Evolutionary conservation across 2,888 invertebrate genomes (phyloP).

Genomic region (Eupithecia exiguata): DNA sequence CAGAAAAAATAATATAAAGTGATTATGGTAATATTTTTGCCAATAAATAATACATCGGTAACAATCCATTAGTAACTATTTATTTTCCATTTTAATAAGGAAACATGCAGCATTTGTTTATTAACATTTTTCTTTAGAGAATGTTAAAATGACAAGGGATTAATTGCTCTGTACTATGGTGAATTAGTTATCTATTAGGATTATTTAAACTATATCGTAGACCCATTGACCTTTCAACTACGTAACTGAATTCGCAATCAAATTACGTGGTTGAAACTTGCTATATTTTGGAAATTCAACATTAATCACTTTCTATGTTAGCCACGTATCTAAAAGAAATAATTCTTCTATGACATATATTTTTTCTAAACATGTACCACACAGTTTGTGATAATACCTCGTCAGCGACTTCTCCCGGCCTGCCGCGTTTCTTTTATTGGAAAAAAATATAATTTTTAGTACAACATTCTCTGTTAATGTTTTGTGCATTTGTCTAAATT

Average conservation of each 20-base stretch:
- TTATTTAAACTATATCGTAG: constrained; percentile 18
- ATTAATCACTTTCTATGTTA: constrained; percentile 72
- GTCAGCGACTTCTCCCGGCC: constrained; percentile 92
- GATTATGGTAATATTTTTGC: background rate
- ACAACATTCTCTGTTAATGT: constrained; percentile 77
- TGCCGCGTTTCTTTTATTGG: constrained; percentile 87
- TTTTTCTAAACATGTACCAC: constrained; percentile 79
- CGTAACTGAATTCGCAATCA: constrained; percentile 25
- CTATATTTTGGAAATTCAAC: constrained; percentile 50
- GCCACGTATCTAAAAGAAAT: constrained; percentile 72
- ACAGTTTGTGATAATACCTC: constrained; percentile 81
- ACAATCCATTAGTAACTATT: constrained; percentile 34
- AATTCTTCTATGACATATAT: constrained; percentile 73
- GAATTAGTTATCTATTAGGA: constrained; percentile 33
- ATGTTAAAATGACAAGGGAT: constrained; percentile 71
- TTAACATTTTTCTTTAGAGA: constrained; percentile 40
- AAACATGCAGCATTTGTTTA: constrained; percentile 53
- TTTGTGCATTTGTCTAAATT: constrained; percentile 59
- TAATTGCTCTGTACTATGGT: constrained; percentile 58
- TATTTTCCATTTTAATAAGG: constrained; percentile 50
- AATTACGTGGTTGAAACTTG: constrained; percentile 30
- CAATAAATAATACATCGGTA: background rate
- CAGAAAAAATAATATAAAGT: background rate
- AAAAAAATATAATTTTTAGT: constrained; percentile 81
- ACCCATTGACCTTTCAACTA: constrained; percentile 30